Evolutionary conservation across 2,113 vertebrate species (phyloP), one percentile per base, ranked within the genome.

Genomic region (Melierax canorus): DNA sequence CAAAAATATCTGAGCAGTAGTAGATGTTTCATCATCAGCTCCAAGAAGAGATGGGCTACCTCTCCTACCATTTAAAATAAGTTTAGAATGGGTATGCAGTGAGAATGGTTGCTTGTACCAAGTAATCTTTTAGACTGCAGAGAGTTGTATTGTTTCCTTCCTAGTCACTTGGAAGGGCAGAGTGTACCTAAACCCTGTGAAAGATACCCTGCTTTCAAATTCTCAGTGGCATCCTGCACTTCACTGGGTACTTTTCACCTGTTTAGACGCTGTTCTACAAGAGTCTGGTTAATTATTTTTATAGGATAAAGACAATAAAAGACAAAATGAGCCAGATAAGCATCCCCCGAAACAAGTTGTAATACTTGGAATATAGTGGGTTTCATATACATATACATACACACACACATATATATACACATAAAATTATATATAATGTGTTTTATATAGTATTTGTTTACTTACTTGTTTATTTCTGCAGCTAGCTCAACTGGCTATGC

Each of bases 231-330:
- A 63, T 94, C 78, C 79, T 97, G 80, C 56, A 15, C 48, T 94
- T 96, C 96, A 81, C 48, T 82, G 46, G 29, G 43, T 78, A 45
- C 17, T 97, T 98, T 96, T 96, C 66, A 93, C 69, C 63, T 95
- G 34, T 93, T 94, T 92, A 90, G 45, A 64, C 72, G 71, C 72
- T 83, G 59, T 91, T 95, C 56, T 92, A 29, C 56, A 91, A 93
- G n/a, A 92, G 56, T 94, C 38, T 92, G 59, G 36, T 87, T 98
- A 96, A 96, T 92, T 97, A 92, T 92, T 95, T 97, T 96, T 94
- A 76, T 97, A 94, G 73, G 56, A 76, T 62, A 94, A 97, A 96
- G 90, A 86, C 67, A 96, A 94, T 56, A 69, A 80, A 93, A 95
- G 64, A 48, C 91, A 96, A 96, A 96, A 63, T 59, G 74, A 95